Conservation (phyloP, 2,888 invertebrate genomes). For the Punctoribates punctum region DNA sequence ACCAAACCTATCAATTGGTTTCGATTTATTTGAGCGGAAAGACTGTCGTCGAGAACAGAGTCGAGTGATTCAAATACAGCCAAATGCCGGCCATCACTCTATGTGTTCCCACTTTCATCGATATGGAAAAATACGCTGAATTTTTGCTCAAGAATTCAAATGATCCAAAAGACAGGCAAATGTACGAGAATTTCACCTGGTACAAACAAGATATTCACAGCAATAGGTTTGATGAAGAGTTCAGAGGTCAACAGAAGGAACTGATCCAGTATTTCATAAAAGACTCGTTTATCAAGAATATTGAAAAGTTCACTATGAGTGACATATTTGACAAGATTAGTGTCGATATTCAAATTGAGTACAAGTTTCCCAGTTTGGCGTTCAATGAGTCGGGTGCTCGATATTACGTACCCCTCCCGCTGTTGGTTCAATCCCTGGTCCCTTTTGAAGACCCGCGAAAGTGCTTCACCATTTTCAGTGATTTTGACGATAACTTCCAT, state of each 20-base stretch:
- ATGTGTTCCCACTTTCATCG: neutral
- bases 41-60: neutral
- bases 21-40: neutral
- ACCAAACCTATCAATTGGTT: neutral
- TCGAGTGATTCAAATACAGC: neutral
- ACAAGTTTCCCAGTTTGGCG: too few relatives aligned
- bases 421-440: too few relatives aligned
- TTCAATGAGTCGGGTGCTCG: neutral
- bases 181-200: too few relatives aligned
- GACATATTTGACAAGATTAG: too few relatives aligned
- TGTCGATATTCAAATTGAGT: too few relatives aligned
- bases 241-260: too few relatives aligned
- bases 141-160: neutral
- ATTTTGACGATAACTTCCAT: neutral
- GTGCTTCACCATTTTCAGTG: neutral
- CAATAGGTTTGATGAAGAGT: too few relatives aligned
- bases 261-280: too few relatives aligned
- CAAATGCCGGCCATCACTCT: neutral
- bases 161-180: neutral
- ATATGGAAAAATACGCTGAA: neutral
- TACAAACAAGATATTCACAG: too few relatives aligned
- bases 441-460: neutral
- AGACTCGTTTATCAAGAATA: too few relatives aligned
- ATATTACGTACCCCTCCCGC: too few relatives aligned
- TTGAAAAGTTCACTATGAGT: neutral